Base-by-base conservation (phyloP, 1,140 invertebrate genomes). In the Temnothorax curvispinosus region DNA sequence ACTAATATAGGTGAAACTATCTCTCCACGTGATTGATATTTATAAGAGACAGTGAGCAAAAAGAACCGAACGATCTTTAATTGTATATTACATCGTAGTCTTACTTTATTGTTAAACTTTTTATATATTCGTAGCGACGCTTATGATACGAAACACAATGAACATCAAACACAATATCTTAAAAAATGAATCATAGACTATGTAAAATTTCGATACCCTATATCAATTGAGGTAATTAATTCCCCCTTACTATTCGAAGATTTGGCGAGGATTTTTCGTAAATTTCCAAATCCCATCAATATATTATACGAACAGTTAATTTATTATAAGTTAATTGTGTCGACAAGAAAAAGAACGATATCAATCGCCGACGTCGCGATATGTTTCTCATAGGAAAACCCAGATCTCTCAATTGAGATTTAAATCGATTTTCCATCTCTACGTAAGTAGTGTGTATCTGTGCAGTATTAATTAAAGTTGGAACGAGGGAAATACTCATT, bases 391-490 rank as follows among this genome's bases (percentile, higher is more conserved):
- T 47, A 47, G 41, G 15, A 56, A 75, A 60, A 58, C 8, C 11
- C 3, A n/a, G 3, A 85, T 52, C 47, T 84, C 7, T 50, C 47
- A 35, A 75, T 60, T 9, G 3, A 47, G 21, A 44, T 74, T 27
- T 35, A 84, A 77, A 15, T 27, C 6, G 27, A 82, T 65, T 52
- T 54, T 60, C 27, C 15, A 60, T 80, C 21, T 81, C 38, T 27
- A 81, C 21, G 41, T 64, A 44, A 54, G 47, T 38, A 86, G 58
- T 32, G 11, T 65, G 50, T 78, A 85, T 21, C 50, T 50, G 50
- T 44, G 32, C 75, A 89, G 71, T 86, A 89, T 89, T 86, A 86
- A 74, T 84, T 38, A 32, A 54, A 85, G 32, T 38, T 64, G n/a
- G 9, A 74, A 21, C 13, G 44, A 27, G 6, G 18, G 3, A 82